Percentiles rank a stretch among this genome's conserved stretches.
phyloP scores from a whole-genome alignment of 2,888 invertebrate species.

The Cheilosia urbana region DNA sequence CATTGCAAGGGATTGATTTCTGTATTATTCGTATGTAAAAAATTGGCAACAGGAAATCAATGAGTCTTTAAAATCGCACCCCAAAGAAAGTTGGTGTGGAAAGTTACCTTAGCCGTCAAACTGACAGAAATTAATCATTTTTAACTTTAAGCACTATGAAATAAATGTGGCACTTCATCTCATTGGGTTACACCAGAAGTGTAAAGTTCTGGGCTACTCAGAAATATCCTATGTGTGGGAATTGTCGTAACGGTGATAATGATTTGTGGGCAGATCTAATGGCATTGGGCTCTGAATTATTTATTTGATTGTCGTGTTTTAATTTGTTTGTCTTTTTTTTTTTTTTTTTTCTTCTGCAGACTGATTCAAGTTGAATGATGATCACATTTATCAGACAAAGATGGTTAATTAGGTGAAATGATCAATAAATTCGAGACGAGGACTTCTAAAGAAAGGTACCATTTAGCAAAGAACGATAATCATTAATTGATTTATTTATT shows the following conservation, averaged over 20 bases:
- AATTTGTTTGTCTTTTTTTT: constrained; percentile 32
- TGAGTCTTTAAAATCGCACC: no score
- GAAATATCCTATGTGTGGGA: background rate
- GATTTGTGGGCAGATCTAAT: constrained; percentile 16
- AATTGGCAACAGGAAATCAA: no score
- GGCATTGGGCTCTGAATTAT: constrained; percentile 9
- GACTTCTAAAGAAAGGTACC: background rate
- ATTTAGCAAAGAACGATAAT: background rate
- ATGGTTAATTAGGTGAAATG: background rate
- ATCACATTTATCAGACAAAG: background rate
- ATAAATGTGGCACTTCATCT: background rate
- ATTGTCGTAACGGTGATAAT: constrained; percentile 20
- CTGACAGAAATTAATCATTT: background rate
- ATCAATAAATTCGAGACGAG: background rate
- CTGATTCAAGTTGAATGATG: background rate
- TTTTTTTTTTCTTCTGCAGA: no score
- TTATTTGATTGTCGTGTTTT: constrained; percentile 4
- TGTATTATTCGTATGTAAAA: no score
- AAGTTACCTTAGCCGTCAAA: no score
- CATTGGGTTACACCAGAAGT: background rate
- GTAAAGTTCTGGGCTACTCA: background rate
- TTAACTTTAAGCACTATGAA: background rate
- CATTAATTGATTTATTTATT: background rate
- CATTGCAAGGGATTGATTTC: background rate
- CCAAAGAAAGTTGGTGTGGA: no score